phyloP scores from a whole-genome alignment of 2,113 vertebrate genomes.

The Probosciger aterrimus region DNA sequence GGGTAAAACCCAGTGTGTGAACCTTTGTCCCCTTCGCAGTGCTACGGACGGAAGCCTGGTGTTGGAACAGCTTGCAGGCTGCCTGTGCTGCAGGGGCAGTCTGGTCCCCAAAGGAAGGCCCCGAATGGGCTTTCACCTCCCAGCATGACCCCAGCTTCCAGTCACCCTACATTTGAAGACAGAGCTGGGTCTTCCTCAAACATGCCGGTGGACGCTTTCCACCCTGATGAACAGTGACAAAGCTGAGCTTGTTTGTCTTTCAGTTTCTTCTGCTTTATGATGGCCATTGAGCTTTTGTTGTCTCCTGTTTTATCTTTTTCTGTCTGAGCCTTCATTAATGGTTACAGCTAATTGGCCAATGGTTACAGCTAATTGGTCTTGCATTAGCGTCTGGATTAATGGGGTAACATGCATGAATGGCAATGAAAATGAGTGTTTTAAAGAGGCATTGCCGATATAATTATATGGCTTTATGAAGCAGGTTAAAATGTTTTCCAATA shows the following conservation, averaged over 20 bases:
- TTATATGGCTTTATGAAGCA: neutral
- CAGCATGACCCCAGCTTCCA: neutral
- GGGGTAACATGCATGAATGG: neutral
- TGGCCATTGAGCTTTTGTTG: neutral
- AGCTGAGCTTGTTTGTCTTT: neutral
- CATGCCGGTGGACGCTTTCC: conserved; percentile 8
- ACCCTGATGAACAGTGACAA: conserved; percentile 5
- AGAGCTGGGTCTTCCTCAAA: neutral
- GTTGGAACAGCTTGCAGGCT: neutral
- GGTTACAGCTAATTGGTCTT: neutral
- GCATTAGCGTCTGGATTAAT: neutral
- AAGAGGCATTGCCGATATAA: neutral
- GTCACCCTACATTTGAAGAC: neutral
- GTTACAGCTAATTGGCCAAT: conserved; percentile 9
- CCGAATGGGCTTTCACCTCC: neutral
- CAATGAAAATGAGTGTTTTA: neutral
- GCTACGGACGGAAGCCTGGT: neutral
- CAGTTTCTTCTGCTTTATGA: neutral
- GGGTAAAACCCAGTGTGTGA: neutral
- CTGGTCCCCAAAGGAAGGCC: neutral
- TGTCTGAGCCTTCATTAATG: conserved; percentile 15
- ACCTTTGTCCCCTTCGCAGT: neutral
- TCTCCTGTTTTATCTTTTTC: neutral
- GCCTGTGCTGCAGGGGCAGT: neutral
- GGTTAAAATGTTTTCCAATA: neutral